Evolutionary conservation across 2,113 vertebrate genomes (phyloP).

Genomic region (Nyctibius bracteatus): DNA sequence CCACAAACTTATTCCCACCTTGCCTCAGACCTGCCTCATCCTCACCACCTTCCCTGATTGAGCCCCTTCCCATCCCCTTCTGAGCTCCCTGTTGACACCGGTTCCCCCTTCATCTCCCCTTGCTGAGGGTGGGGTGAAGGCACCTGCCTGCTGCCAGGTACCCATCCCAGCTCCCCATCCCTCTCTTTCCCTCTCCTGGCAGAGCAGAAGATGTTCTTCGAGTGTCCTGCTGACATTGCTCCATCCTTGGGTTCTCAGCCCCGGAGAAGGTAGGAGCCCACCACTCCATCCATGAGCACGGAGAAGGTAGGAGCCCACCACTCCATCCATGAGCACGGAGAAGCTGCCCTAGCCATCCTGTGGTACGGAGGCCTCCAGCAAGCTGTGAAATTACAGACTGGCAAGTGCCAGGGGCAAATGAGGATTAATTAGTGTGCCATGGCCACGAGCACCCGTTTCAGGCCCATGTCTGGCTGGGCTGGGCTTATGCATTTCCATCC

Average conservation of each 20-base stretch:
- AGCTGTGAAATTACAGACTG: not conserved
- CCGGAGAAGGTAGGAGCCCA: too few species aligned
- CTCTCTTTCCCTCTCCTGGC: not conserved
- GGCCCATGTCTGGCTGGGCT: not conserved
- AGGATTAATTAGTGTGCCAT: not conserved
- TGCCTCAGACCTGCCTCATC: not conserved
- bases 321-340: not conserved
- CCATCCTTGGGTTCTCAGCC: not conserved
- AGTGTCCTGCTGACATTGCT: not conserved
- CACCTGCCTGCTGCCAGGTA: not conserved
- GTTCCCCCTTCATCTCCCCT: not conserved
- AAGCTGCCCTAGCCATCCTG: not conserved
- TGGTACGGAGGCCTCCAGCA: not conserved
- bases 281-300: not conserved
- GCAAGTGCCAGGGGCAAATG: not conserved
- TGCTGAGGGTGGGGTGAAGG: not conserved
- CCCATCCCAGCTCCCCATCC: not conserved
- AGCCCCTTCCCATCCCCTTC: too few species aligned
- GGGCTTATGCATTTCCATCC: not conserved
- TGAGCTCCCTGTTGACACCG: accelerated
- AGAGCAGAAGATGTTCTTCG: not conserved
- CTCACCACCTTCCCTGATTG: not conserved
- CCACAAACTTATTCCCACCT: not conserved
- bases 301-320: not conserved
- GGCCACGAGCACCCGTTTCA: not conserved